A percentile compares a stretch with the other conserved stretches of the same genome.
These are phyloP conservation scores for Cyrtodaria siliqua DNA, from an alignment of 2,888 invertebrate species.

Conservation along the genomic window DNA sequence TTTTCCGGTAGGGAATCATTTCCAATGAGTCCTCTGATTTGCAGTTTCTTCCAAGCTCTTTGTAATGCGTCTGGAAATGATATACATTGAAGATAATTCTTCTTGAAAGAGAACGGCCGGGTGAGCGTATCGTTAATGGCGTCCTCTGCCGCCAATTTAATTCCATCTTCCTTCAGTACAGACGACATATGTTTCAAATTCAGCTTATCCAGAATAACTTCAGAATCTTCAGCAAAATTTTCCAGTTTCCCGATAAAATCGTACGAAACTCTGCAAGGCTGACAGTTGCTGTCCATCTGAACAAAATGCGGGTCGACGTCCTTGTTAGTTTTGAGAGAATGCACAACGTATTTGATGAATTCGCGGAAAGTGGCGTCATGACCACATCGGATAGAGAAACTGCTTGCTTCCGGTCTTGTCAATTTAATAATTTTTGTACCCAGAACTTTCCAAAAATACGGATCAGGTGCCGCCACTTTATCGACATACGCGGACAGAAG, in stretches of 20 bases:
- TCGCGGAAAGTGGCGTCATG: slow-evolving; percentile 73
- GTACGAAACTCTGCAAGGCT: slow-evolving; percentile 65
- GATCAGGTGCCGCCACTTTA: slow-evolving; percentile 73
- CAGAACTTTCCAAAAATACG: slow-evolving; percentile 66
- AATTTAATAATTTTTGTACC: slow-evolving; percentile 54
- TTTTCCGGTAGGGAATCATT: slow-evolving; percentile 9
- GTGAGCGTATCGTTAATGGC: slow-evolving; percentile 37
- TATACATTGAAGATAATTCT: slow-evolving; percentile 43
- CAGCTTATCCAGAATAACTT: slow-evolving; percentile 22
- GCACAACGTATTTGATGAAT: slow-evolving; percentile 67
- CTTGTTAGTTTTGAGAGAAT: slow-evolving; percentile 41
- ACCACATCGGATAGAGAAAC: slow-evolving; percentile 51
- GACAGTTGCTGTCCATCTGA: slow-evolving; percentile 66
- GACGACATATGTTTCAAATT: slow-evolving; percentile 20
- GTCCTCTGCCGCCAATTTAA: slow-evolving; percentile 26
- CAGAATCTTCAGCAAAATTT: slow-evolving; percentile 60
- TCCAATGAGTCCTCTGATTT: slow-evolving; percentile 67
- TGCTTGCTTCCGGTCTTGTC: slow-evolving; percentile 24
- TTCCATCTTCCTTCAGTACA: slow-evolving; percentile 28
- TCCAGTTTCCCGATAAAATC: slow-evolving; percentile 72
- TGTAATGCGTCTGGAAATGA: slow-evolving; percentile 57
- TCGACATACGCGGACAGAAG: slow-evolving; percentile 72
- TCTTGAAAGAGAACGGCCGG: slow-evolving; percentile 33
- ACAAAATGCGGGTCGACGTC: slow-evolving; percentile 68
- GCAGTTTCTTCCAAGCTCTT: slow-evolving; percentile 68